Evolutionary conservation across 2,113 vertebrate genomes (phyloP), one percentile per base, ranked within the genome.

Genomic region (Speoplatyrhinus poulsoni): DNA sequence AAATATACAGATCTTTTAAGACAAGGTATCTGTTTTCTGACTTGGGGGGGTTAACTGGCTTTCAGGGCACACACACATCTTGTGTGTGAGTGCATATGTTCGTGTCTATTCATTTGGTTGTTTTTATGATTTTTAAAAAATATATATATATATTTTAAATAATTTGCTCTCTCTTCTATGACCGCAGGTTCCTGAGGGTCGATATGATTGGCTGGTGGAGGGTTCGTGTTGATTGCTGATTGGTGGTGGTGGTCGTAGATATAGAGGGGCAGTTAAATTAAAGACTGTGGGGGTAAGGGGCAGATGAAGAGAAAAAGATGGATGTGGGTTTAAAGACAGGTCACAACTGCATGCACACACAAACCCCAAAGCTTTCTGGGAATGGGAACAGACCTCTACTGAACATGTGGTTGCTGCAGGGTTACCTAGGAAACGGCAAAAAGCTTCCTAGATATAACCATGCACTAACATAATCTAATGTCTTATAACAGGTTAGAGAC

Each of bases 121-220:
- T 7, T n/a, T 16, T n/a, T 54, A 54, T 54, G 50, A 13, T 52
- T 13, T 54, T 16, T 13, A 10, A 17, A 1, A n/a, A n/a, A n/a
- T n/a, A n/a, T n/a, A n/a, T n/a, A n/a, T n/a, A n/a, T n/a, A n/a
- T n/a, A n/a, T n/a, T 3, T 26, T 56, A 56, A 85, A 92, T 97
- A 96, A 97, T 91, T 87, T 68, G 87, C 90, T 96, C 91, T 97
- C 93, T 95, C 92, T 93, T 95, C 93, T 93, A 92, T 95, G 95
- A 96, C 95, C 93, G 85, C 96, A 99, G 98, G 97, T 98, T 98
- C 98, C 96, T 99, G 98, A 99, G 96, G 89, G 91, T 85, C 73
- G 96, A 94, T 94, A 94, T 96, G 95, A 94, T 95, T 95, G 95
- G 95, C 95, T 95, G 96, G 96, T 96, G 95, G 95, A 96, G 94